Conservation (phyloP, 2,888 invertebrate species). For the Aquatica leii region DNA sequence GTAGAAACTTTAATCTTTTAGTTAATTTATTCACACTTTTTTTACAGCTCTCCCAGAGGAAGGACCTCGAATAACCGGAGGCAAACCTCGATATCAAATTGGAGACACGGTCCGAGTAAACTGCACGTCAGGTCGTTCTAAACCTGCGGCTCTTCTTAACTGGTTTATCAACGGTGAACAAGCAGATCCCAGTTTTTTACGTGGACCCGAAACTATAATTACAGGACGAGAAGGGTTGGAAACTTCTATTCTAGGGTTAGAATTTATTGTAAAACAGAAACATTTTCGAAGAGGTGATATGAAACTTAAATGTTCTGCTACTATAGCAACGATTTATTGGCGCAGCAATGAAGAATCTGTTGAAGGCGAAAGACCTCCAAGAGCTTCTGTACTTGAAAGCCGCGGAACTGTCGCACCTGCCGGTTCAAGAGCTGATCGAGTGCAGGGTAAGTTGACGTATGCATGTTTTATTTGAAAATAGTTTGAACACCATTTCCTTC, state of each 20-base stretch:
- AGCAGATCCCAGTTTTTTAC: slow-evolving; percentile 61
- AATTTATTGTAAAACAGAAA: slow-evolving; percentile 81
- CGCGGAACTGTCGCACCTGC: slow-evolving; percentile 70
- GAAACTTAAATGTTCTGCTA: slow-evolving; percentile 89
- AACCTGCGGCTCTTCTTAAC: slow-evolving; percentile 82
- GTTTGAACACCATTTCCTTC: too few relatives aligned
- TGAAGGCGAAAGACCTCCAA: slow-evolving; percentile 77
- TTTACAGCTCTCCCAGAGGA: slow-evolving; percentile 77
- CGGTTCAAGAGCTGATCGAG: slow-evolving; percentile 76
- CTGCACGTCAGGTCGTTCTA: slow-evolving; percentile 83
- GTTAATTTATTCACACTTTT: slow-evolving; percentile 16
- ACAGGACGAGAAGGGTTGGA: slow-evolving; percentile 75
- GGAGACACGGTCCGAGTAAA: slow-evolving; percentile 84
- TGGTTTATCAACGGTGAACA: slow-evolving; percentile 91
- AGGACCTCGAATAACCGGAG: slow-evolving; percentile 84
- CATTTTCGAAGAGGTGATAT: slow-evolving; percentile 87
- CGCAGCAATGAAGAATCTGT: slow-evolving; percentile 89
- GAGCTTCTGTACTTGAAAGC: slow-evolving; percentile 79
- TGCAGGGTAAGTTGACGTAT: slow-evolving; percentile 66
- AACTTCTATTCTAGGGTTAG: slow-evolving; percentile 78
- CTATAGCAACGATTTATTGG: slow-evolving; percentile 87
- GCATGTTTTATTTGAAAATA: too few relatives aligned
- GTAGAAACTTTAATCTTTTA: background rate
- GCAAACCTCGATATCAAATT: slow-evolving; percentile 81
- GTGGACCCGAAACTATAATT: slow-evolving; percentile 64